phyloP scores from a whole-genome alignment of 64 coral and sea anemone genomes.

The Pocillopora verrucosa region DNA sequence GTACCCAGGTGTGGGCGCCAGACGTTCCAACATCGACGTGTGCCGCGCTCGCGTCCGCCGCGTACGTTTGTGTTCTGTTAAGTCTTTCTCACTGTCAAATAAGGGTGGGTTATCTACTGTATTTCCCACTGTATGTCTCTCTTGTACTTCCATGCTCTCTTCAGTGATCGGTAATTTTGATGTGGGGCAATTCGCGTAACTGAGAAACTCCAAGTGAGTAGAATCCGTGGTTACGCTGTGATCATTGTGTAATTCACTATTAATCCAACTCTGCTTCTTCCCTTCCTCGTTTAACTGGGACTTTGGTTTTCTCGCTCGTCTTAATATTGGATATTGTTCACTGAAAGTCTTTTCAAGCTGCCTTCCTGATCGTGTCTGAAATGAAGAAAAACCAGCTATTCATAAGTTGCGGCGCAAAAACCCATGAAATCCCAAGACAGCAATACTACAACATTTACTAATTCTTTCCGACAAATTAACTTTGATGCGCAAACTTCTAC shows the following conservation, averaged over 20 bases:
- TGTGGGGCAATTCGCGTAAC: neutral
- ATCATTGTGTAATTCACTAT: neutral
- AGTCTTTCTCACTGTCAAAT: conserved; percentile 46
- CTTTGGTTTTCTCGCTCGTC: neutral
- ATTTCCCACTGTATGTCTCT: conserved; percentile 40
- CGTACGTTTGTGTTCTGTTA: conserved; percentile 40
- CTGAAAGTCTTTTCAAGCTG: conserved; percentile 17
- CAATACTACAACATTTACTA: neutral
- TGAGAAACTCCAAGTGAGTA: neutral
- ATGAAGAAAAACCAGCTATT: neutral
- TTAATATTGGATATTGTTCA: conserved; percentile 17
- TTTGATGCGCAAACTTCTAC: too few species aligned
- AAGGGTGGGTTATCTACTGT: conserved; percentile 40
- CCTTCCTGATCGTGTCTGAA: conserved; percentile 77
- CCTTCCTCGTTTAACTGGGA: neutral
- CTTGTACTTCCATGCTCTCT: conserved; percentile 56
- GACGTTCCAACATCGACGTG: conserved; percentile 80
- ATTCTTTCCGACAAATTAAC: too few species aligned
- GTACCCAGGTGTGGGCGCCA: conserved; percentile 93
- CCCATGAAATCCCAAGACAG: neutral
- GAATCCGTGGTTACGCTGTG: conserved; percentile 12
- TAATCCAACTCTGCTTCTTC: neutral
- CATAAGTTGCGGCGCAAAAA: neutral
- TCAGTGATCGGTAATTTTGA: neutral
- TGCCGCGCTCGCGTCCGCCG: conserved; percentile 51